Base-by-base conservation (phyloP, 53 echinoderm and acorn worm genomes). In the Pentamera pediparva region DNA sequence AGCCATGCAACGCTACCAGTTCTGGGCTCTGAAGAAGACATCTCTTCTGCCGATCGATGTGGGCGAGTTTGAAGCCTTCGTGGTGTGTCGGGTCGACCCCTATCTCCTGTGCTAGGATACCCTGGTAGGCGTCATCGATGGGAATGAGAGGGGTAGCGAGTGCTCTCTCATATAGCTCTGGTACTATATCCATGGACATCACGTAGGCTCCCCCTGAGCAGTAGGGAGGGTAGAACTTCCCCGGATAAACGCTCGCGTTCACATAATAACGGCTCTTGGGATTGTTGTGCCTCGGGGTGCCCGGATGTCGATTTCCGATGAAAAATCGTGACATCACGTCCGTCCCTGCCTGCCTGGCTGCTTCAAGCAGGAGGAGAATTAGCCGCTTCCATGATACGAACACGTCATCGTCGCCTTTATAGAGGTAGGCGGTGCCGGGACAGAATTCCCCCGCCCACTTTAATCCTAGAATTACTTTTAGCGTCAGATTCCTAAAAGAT, bases 341-440 rank as follows among this genome's bases (percentile, higher is more conserved):
- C 21, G 27, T 39, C 28, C 62, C 47, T 5, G 13, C 21, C 10
- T 39, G 18, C 8, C 40, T 41, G 26, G 65, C 38, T 10, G 32
- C 47, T 34, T 62, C 35, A 2, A 40, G 35, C 22, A 85, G 20
- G 37, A 71, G 59, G 26, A 19, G 6, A 2, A 85, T 29, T 13
- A 86, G 12, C 18, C 69, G 62, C 24, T 69, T 17, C 20, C 70
- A 25, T 28, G 80, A 62, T 2, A 89, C 84, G 43, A 84, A 84
- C 56, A 84, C 67, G 57, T 89, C 89, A 10, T 84, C 89, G 43
- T 89, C 89, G 0, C 84, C 83, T 65, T 89, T 89, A 57, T 75
- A 84, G 1, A 84, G n/a, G 58, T 80, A 89, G 36, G 37, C 50
- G 2, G 81, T 81, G 53, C 81, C 39, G 2, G 71, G 70, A 53